Evolutionary conservation across 2,888 invertebrate species (phyloP).

Genomic region (Hipparchia semele): DNA sequence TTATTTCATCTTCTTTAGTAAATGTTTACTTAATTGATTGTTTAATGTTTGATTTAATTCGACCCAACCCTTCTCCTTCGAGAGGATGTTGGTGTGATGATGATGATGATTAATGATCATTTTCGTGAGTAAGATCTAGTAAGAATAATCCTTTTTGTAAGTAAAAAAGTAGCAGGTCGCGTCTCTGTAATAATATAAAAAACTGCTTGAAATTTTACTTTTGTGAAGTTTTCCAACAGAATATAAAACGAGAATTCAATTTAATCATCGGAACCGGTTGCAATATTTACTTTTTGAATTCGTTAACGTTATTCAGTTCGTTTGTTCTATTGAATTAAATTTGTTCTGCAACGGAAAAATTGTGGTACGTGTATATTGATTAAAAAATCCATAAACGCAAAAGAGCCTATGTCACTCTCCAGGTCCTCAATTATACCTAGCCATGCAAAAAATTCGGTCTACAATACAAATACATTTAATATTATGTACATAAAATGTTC

Average conservation of each 20-base stretch:
- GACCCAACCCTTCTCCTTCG: too few species aligned
- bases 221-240: background rate
- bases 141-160: background rate
- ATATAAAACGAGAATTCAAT: slow-evolving; percentile 10
- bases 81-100: too few species aligned
- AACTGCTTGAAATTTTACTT: background rate
- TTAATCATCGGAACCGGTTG: slow-evolving; percentile 7
- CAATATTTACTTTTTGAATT: slow-evolving; percentile 19
- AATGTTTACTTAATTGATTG: too few species aligned
- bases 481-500: too few species aligned
- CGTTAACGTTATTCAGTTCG: slow-evolving; percentile 9
- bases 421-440: too few species aligned
- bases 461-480: too few species aligned
- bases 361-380: background rate
- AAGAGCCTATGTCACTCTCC: too few species aligned
- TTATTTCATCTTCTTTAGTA: too few species aligned
- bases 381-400: background rate
- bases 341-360: slow-evolving; percentile 4
- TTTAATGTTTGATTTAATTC: too few species aligned
- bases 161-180: background rate
- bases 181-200: background rate
- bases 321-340: slow-evolving; percentile 8
- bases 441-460: too few species aligned
- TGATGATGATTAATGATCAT: background rate
- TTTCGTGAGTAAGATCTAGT: too few species aligned